Base-by-base conservation (phyloP, 2,888 invertebrate genomes). In the Nemurella pictetii region DNA sequence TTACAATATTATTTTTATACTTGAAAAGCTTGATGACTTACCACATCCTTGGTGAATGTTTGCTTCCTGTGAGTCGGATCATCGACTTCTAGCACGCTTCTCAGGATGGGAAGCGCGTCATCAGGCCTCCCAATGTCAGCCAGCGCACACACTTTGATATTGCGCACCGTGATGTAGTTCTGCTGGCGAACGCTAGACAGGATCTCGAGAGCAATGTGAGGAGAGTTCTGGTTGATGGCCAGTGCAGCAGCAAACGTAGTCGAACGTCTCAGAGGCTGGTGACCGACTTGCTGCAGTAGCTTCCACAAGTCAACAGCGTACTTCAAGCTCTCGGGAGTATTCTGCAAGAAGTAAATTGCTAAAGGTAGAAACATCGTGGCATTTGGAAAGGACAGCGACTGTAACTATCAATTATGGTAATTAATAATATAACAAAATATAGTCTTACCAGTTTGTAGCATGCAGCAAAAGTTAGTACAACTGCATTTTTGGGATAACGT, bases 381-480 rank as follows among this genome's bases (percentile, higher is more conserved):
- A 12, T n/a, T n/a, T n/a, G n/a, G 55, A 2, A 55, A 55, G 3
- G 55, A 20, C 9, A 29, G 29, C n/a, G 5, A 28, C 12, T 32
- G 29, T 15, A 36, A 36, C 9, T 27, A 78, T 25, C 29, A 20
- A 27, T 78, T 27, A 28, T 78, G 26, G 9, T 78, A 28, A 7
- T 78, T 78, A 5, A 25, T 78, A 4, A 30, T 30, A 3, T 4
- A 80, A 7, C 29, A n/a, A n/a, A 72, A 4, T 27, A 0, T 83
- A 1, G 28, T 87, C 88, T 91, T 90, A 95, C 96, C 92, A 95
- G 89, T 92, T 95, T 95, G 88, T 95, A 95, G 89, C 95, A 96
- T 28, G 95, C 93, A 74, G 94, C 96, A 87, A 94, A 89, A 3
- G 93, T 91, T 55, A 96, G 88, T n/a, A 94, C 93, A 3, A 94